Evolutionary conservation across 64 coral and sea anemone species (phyloP).

Genomic region (Dendrophyllia cribrosa): DNA sequence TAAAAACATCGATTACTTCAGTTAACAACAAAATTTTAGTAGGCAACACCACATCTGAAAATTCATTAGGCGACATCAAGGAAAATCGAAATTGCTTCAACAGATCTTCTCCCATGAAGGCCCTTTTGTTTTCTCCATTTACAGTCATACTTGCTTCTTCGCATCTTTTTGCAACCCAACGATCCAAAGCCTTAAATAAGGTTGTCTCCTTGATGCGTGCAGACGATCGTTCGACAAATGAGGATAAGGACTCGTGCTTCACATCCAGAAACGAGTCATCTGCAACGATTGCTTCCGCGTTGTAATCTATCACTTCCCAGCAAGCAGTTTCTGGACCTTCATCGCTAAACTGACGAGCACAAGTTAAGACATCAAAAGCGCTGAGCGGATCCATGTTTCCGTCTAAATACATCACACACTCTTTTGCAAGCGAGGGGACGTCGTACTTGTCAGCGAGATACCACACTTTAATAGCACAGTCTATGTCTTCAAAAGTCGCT

Average conservation of each 20-base stretch:
- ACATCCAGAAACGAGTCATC: neutral
- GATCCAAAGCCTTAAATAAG: neutral
- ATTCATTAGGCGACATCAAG: neutral
- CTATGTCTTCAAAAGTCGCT: neutral
- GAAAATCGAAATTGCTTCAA: neutral
- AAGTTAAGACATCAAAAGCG: neutral
- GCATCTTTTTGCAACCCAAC: conserved; percentile 3
- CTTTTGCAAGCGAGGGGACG: neutral
- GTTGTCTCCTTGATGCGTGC: neutral
- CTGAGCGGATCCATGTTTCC: neutral
- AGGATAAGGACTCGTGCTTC: neutral
- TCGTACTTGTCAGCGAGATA: neutral
- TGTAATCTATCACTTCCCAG: conserved; percentile 10
- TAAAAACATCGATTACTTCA: neutral
- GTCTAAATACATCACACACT: neutral
- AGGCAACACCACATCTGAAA: neutral
- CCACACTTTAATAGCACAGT: neutral
- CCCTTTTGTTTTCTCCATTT: neutral
- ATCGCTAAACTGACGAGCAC: neutral
- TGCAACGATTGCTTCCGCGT: neutral
- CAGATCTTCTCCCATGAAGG: neutral
- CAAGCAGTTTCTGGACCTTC: neutral
- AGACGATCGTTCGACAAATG: neutral
- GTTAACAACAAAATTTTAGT: neutral
- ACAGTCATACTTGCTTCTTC: neutral